These are phyloP conservation scores for Thunnus maccoyii DNA, from an alignment of 2,113 vertebrate genomes.

Conservation along the genomic window DNA sequence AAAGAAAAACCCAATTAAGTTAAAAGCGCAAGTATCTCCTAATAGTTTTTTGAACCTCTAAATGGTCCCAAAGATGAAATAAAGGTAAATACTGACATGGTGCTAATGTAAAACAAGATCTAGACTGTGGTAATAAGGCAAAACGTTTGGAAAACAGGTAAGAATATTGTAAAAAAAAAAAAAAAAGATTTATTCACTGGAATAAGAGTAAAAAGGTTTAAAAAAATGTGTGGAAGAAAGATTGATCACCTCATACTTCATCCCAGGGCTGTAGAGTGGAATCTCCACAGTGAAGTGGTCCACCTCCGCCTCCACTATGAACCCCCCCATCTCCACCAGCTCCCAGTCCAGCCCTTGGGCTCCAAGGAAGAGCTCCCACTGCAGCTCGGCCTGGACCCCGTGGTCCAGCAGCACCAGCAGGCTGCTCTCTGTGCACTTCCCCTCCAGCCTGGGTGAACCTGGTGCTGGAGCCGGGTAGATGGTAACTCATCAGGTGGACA, in stretches of 20 bases:
- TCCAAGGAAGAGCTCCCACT: constrained; percentile 70
- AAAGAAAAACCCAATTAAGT: background rate
- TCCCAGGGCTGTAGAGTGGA: constrained; percentile 53
- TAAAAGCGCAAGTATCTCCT: background rate
- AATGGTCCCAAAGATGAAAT: too few species aligned
- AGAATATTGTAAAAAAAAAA: too few species aligned
- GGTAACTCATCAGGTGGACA: background rate
- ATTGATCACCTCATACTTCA: constrained; percentile 60
- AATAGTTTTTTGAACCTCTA: too few species aligned
- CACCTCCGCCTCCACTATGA: constrained; percentile 51
- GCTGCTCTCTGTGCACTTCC: constrained; percentile 63
- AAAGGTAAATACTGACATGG: background rate
- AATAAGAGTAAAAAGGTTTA: too few species aligned
- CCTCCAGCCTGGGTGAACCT: constrained; percentile 46
- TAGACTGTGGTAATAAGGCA: too few species aligned
- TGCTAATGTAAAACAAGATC: too few species aligned
- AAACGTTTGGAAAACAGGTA: background rate
- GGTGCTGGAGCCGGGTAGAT: background rate
- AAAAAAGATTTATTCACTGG: too few species aligned
- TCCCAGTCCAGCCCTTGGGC: constrained; percentile 66
- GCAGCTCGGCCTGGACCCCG: constrained; percentile 27
- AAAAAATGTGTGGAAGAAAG: too few species aligned
- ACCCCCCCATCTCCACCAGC: constrained; percentile 62
- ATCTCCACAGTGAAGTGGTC: constrained; percentile 67
- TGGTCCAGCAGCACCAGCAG: constrained; percentile 69